Base-by-base conservation (phyloP, 2,888 invertebrate genomes). In the Melipona bicolor region DNA sequence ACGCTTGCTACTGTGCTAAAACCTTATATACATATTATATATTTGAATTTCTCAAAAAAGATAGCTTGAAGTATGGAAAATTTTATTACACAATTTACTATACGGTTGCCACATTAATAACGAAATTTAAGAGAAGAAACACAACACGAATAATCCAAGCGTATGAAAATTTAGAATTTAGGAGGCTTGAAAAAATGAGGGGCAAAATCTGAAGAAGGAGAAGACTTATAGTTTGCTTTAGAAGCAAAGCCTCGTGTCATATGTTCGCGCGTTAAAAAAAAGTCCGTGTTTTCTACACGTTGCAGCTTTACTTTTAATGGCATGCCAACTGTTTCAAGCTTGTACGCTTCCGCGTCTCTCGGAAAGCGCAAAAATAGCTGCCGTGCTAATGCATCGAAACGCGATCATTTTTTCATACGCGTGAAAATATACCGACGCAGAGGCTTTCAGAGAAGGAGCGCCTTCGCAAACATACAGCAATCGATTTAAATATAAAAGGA, bases 241-340 rank as follows among this genome's bases (percentile, higher is more conserved):
- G 52, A n/a, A 61, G 24, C 56, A 67, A 24, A 74, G 11, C 17
- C 19, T 6, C 11, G 9, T 27, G 6, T 49, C 4, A 19, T 13
- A 27, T 27, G 27, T 27, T 1, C 27, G 27, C 27, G 32, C 36
- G 70, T 70, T 77, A 70, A 77, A 74, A 78, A 78, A 59, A 52
- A 67, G 27, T 52, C 36, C 52, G 27, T 61, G 24, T 50, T n/a
- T 24, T 1, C 27, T 43, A 21, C 27, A 17, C n/a, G 59, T 67
- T 74, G 21, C 36, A 59, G 15, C 36, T 49, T 67, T 70, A 36
- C 52, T 52, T 59, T 67, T 59, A 61, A 24, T 36, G 5, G 21
- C 11, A 50, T 4, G 32, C 27, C 43, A 68, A 24, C 24, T 19
- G 24, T 79, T 74, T 52, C 17, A 11, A 52, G 56, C 67, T 56